phyloP scores from a whole-genome alignment of 2,888 invertebrate genomes.

The Litoditis marina region DNA sequence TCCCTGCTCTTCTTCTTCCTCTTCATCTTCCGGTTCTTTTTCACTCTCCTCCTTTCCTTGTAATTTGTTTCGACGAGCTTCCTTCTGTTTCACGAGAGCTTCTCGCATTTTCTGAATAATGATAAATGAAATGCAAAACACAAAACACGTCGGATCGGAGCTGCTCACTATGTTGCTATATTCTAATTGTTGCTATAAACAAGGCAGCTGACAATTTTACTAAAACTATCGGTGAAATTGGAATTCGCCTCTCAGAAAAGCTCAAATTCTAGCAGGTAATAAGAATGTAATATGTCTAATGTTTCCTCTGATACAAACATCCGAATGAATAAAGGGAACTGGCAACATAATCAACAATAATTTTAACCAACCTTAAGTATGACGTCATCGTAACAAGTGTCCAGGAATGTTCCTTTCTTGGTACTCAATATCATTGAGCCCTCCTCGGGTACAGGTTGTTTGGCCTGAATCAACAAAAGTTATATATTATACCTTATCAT shows the following conservation, averaged over 20 bases:
- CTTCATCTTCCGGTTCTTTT: slow-evolving; percentile 16
- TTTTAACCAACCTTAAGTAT: slow-evolving; percentile 26
- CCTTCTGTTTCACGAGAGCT: slow-evolving; percentile 69
- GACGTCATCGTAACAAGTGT: slow-evolving; percentile 32
- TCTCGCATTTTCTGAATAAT: slow-evolving; percentile 69
- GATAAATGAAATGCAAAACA: too few species aligned
- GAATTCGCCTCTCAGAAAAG: too few species aligned
- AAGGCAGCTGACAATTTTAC: too few species aligned
- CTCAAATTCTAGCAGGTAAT: too few species aligned
- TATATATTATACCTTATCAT: too few species aligned
- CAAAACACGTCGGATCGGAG: too few species aligned
- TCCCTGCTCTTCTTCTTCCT: slow-evolving; percentile 26
- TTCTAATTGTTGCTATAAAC: too few species aligned
- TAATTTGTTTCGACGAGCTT: slow-evolving; percentile 18
- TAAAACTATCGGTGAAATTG: too few species aligned
- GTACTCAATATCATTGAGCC: slow-evolving; percentile 26
- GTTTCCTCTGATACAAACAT: too few species aligned
- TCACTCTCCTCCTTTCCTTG: slow-evolving; percentile 26
- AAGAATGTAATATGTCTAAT: too few species aligned
- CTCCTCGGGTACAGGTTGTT: slow-evolving; percentile 14
- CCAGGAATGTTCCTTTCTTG: slow-evolving; percentile 48
- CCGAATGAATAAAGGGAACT: neutral
- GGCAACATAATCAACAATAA: neutral
- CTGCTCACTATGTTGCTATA: too few species aligned
- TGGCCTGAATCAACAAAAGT: slow-evolving; percentile 14